Conservation (phyloP, 2,888 invertebrate species). For the Xestia rhomboidea region DNA sequence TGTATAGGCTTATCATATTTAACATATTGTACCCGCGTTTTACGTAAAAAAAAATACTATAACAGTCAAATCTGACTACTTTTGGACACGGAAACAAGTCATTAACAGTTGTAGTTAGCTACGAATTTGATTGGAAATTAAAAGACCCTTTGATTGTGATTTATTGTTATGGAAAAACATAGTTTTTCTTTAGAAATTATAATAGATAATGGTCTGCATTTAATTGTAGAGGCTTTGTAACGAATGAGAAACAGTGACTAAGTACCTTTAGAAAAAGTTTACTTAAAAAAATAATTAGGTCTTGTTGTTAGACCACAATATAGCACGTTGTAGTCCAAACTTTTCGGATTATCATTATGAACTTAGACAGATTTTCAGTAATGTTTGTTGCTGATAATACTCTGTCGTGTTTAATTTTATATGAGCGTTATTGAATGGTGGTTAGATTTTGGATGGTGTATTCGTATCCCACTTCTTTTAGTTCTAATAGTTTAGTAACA, state of each 20-base stretch:
- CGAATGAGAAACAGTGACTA: not conserved
- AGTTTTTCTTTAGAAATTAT: slow-evolving; percentile 50
- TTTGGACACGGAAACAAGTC: slow-evolving; percentile 75
- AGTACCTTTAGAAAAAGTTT: not conserved
- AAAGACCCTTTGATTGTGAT: slow-evolving; percentile 70
- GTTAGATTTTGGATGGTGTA: no score
- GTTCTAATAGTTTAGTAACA: slow-evolving; percentile 51
- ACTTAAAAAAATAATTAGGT: not conserved
- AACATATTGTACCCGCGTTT: slow-evolving; percentile 35
- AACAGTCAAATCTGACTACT: slow-evolving; percentile 67
- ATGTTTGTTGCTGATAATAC: not conserved
- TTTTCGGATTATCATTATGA: not conserved
- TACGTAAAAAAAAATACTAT: slow-evolving; percentile 63
- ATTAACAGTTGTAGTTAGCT: slow-evolving; percentile 71
- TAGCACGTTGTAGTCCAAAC: not conserved
- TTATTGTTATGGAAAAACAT: slow-evolving; percentile 58
- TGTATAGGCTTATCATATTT: slow-evolving; percentile 25
- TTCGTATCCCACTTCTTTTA: no score
- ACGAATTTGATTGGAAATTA: slow-evolving; percentile 69
- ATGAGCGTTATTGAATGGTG: no score
- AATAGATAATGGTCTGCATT: slow-evolving; percentile 8
- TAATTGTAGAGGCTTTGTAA: not conserved
- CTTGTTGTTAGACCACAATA: not conserved
- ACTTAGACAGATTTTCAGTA: not conserved
- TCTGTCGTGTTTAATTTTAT: not conserved